These are phyloP conservation scores for Drosophila gaucha DNA, from an alignment of 2,888 invertebrate species.

Conservation along the genomic window DNA sequence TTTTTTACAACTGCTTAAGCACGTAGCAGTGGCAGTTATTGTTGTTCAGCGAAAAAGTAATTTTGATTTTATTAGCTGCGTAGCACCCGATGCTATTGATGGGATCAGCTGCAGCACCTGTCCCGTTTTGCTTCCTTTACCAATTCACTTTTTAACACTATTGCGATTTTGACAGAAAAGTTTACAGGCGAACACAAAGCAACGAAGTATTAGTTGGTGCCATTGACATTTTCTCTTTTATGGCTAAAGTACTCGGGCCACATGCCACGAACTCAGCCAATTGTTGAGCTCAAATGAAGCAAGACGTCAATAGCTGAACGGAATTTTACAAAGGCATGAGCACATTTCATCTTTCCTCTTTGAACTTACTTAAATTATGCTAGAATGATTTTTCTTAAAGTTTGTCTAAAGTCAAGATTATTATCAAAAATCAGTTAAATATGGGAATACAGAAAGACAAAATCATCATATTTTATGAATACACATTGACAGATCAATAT, in stretches of 20 bases:
- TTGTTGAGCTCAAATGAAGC: conserved; percentile 33
- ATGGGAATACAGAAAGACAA: no score
- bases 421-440: no score
- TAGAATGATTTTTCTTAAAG: neutral
- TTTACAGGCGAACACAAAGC: conserved; percentile 33
- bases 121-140: conserved; percentile 27
- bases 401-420: neutral
- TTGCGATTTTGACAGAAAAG: conserved; percentile 58
- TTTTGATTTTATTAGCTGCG: conserved; percentile 80
- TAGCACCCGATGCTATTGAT: conserved; percentile 71
- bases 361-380: neutral
- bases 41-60: conserved; percentile 61
- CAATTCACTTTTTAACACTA: conserved; percentile 73
- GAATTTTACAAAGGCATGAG: conserved; percentile 22
- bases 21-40: conserved; percentile 50
- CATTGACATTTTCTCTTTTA: conserved; percentile 52
- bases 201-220: conserved; percentile 56
- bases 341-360: neutral
- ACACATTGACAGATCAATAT: no score
- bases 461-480: no score
- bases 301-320: conserved; percentile 18
- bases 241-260: conserved; percentile 39
- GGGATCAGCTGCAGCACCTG: conserved; percentile 33
- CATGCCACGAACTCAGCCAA: conserved; percentile 62
- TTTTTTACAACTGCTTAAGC: conserved; percentile 67